Conservation (phyloP, 2,797 vertebrate species). For the Arremon aurantiirostris region DNA sequence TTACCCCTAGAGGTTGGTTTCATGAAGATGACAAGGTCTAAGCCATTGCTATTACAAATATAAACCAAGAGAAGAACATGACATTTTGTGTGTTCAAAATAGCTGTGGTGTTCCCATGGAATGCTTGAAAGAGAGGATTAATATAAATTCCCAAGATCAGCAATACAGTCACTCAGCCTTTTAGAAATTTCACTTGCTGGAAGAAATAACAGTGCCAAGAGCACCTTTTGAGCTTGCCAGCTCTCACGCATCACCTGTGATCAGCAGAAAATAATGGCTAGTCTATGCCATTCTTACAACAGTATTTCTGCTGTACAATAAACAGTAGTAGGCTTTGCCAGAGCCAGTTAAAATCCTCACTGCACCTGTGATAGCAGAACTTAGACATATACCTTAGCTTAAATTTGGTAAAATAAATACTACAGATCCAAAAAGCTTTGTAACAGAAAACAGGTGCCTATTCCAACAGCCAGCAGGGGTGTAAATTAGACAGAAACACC, state of each 20-base stretch:
- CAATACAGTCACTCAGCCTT: background rate
- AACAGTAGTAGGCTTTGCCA: background rate
- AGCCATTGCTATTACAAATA: background rate
- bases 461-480: background rate
- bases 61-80: accelerated
- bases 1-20: background rate
- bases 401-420: background rate
- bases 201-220: background rate
- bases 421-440: background rate
- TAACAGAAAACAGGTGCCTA: background rate
- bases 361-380: background rate
- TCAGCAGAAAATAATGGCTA: background rate
- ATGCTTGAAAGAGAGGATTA: background rate
- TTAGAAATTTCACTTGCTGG: background rate
- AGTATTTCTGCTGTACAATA: background rate
- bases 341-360: background rate
- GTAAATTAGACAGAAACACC: background rate
- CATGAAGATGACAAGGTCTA: background rate
- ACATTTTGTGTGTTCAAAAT: background rate
- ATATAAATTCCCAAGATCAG: background rate
- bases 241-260: background rate
- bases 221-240: background rate
- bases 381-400: background rate
- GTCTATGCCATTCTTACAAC: background rate
- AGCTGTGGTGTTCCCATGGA: background rate